Base-by-base conservation (phyloP, 2,888 invertebrate species). In the Ariolimax columbianus region DNA sequence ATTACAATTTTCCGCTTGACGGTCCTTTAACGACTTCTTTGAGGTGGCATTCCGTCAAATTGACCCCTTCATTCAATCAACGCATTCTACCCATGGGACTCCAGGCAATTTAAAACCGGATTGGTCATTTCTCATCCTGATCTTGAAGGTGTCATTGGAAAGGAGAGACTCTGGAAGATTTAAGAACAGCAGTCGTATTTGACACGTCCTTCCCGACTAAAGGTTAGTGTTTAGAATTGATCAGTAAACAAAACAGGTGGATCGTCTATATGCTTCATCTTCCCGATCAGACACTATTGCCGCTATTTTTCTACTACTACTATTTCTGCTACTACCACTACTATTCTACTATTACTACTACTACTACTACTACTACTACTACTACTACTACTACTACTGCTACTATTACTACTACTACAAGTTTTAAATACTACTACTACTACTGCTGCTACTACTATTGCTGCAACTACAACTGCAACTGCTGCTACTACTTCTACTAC, bases 31-130 rank as follows among this genome's bases (percentile, higher is more conserved):
- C 70, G 36, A 72, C 51, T 23, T 81, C 70, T 38, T 33, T 43
- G 43, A 68, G 66, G 59, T 79, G 79, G n/a, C 81, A 72, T 43
- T 51, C 70, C 81, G 47, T 70, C 72, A 72, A 72, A 81, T 70
- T 81, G 81, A 81, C 72, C 81, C 72, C 72, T 70, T 81, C 51
- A 81, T 81, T 70, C 38, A 70, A 81, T 81, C 81, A 72, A 38
- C 47, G 81, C 19, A 17, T 47, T 55, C 3, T 70, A 51, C 81
- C 72, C 81, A 4, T 30, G 81, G 81, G 81, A 72, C 36, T 51
- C 2, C 38, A 51, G 33, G 72, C 81, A 81, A 81, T 81, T 72
- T 40, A 79, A 79, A 40, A 66, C 63, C 79, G 47, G 43, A 43
- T 47, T 68, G 66, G 79, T 43, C 78, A 78, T 66, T 66, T 59